Evolutionary conservation across 2,113 vertebrate species (phyloP).

Genomic region (Apodemus speciosus): DNA sequence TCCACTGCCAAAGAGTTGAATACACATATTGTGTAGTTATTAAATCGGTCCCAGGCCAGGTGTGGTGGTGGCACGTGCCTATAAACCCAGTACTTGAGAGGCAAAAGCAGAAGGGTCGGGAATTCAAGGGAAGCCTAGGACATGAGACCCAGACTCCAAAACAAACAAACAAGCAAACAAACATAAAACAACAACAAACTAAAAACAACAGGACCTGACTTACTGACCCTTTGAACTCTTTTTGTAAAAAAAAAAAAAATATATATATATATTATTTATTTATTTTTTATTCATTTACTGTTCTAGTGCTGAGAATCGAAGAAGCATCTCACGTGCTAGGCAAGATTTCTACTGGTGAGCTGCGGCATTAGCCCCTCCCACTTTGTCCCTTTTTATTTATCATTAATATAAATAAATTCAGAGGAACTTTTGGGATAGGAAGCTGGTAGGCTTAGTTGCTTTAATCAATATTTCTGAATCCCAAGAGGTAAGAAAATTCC

Average conservation of each 20-base stretch:
- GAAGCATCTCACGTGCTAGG: neutral
- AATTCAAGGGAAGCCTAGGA: neutral
- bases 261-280: neutral
- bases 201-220: neutral
- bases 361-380: neutral
- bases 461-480: slow-evolving; percentile 26
- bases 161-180: neutral
- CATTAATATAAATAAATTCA: slow-evolving; percentile 32
- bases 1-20: neutral
- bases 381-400: neutral
- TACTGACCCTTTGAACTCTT: neutral
- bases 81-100: neutral
- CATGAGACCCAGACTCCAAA: neutral
- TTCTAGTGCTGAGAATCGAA: neutral
- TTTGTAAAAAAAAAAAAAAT: neutral
- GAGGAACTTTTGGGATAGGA: neutral
- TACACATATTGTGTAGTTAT: neutral
- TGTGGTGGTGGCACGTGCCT: neutral
- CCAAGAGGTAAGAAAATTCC: slow-evolving; percentile 40
- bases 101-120: neutral
- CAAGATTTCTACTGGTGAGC: neutral
- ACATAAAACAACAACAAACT: neutral
- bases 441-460: neutral
- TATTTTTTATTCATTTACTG: too few relatives aligned
- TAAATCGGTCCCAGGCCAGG: neutral